Percentiles rank a stretch among this genome's conserved stretches.
Evolutionary conservation across 2,797 vertebrate genomes (phyloP).

Genomic region (Odontamblyopus lacepedii): DNA sequence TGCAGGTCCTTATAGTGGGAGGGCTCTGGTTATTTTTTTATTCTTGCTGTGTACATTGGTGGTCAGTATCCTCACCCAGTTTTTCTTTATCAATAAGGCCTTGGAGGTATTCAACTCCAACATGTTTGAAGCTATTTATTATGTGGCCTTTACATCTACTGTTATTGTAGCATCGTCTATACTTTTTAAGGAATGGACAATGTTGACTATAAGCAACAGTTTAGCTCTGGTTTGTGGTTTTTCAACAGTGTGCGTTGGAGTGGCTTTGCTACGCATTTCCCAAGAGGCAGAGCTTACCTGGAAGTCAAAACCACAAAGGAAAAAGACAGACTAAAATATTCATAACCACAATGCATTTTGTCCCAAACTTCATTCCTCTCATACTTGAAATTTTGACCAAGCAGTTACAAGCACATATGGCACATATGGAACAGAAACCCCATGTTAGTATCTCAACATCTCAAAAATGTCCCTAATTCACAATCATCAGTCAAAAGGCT

Average conservation of each 20-base stretch:
- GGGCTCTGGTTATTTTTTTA: constrained; percentile 84
- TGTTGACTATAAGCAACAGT: constrained; percentile 83
- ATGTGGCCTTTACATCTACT: constrained; percentile 89
- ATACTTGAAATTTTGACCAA: neutral
- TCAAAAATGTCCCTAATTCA: neutral
- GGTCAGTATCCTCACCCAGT: constrained; percentile 91
- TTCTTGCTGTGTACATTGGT: constrained; percentile 84
- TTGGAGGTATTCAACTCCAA: constrained; percentile 90
- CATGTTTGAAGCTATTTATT: constrained; percentile 93
- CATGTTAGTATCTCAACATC: neutral
- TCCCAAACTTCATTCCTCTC: constrained; percentile 12
- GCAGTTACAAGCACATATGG: neutral
- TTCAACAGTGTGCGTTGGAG: constrained; percentile 87
- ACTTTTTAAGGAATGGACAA: constrained; percentile 93
- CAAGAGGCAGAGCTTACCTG: constrained; percentile 87
- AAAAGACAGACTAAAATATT: constrained; percentile 80
- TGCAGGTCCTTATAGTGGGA: constrained; percentile 71
- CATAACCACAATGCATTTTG: neutral
- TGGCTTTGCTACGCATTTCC: constrained; percentile 89
- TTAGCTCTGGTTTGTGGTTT: constrained; percentile 90
- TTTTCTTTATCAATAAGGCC: constrained; percentile 95
- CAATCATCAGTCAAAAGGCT: neutral
- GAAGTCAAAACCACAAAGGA: constrained; percentile 78
- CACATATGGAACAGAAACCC: neutral
- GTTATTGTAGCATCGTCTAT: constrained; percentile 91